Conservation (phyloP, 1,140 invertebrate genomes). For the Hypsibius dujardini region DNA sequence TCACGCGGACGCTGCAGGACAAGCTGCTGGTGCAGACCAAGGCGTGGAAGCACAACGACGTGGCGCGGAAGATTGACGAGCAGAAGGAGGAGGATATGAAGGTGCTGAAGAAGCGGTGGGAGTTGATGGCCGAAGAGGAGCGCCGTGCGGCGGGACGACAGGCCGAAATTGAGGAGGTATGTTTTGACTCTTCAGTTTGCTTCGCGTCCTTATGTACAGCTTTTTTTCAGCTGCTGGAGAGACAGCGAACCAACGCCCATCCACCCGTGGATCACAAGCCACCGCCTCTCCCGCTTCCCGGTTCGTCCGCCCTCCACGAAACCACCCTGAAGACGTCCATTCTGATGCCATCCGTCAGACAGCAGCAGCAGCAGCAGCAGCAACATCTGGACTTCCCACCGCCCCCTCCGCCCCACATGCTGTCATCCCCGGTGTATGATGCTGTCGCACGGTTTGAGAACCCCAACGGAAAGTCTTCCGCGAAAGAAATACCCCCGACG, state of each 20-base stretch:
- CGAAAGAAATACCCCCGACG: neutral
- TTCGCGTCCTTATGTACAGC: neutral
- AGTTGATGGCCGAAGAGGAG: slow-evolving; percentile 1
- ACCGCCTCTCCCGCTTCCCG: slow-evolving; percentile 3
- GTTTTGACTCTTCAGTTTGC: neutral
- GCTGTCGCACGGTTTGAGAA: slow-evolving; percentile 3
- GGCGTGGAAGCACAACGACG: slow-evolving; percentile 1
- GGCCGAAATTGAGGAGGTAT: neutral
- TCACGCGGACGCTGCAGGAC: neutral
- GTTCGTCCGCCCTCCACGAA: neutral
- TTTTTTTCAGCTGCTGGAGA: neutral
- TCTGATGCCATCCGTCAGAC: neutral
- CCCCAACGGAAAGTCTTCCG: neutral
- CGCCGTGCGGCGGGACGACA: neutral
- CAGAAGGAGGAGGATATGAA: slow-evolving; percentile 14
- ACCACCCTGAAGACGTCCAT: neutral
- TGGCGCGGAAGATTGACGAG: neutral
- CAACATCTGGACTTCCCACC: neutral
- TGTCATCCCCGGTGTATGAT: neutral
- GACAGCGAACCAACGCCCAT: neutral
- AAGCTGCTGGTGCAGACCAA: neutral
- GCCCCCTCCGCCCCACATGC: neutral
- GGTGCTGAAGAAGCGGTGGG: neutral
- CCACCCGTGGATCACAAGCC: neutral
- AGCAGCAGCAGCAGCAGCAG: neutral